These are phyloP conservation scores for Ceratina calcarata DNA, from an alignment of 1,140 invertebrate species.

Conservation along the genomic window DNA sequence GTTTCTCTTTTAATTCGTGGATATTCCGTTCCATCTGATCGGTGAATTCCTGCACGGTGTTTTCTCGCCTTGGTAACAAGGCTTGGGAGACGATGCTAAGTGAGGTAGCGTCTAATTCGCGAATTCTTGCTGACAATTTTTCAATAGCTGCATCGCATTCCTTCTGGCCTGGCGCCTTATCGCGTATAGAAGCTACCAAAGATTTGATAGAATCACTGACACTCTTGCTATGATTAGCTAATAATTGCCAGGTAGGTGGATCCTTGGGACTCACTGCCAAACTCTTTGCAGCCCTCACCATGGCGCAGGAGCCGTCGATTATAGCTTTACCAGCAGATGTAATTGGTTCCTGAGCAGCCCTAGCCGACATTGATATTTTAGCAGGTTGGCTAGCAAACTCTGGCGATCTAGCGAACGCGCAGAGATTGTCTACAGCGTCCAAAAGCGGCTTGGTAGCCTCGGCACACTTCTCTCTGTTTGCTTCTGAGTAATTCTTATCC, in stretches of 20 bases:
- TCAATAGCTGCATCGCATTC: conserved; percentile 95
- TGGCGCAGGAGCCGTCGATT: conserved; percentile 91
- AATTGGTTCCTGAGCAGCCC: conserved; percentile 92
- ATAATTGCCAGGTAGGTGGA: conserved; percentile 94
- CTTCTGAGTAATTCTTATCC: conserved; percentile 90
- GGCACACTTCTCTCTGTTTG: conserved; percentile 88
- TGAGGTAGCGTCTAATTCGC: conserved; percentile 92
- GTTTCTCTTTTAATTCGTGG: conserved; percentile 88
- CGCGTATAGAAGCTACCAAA: conserved; percentile 94
- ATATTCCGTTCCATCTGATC: conserved; percentile 89
- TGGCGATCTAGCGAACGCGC: conserved; percentile 93
- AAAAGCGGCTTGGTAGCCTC: conserved; percentile 92
- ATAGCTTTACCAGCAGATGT: conserved; percentile 90
- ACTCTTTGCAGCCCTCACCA: conserved; percentile 94
- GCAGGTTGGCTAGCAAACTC: conserved; percentile 96
- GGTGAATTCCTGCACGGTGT: conserved; percentile 90
- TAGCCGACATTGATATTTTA: conserved; percentile 90
- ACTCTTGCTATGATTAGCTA: conserved; percentile 95
- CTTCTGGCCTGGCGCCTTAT: conserved; percentile 96
- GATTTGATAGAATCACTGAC: conserved; percentile 98
- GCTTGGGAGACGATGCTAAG: conserved; percentile 93
- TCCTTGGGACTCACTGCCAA: conserved; percentile 94
- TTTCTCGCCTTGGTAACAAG: conserved; percentile 86
- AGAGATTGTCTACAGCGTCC: conserved; percentile 95
- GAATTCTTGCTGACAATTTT: conserved; percentile 87